Evolutionary conservation across 1,140 invertebrate species (phyloP).

Genomic region (Watersipora subatra): DNA sequence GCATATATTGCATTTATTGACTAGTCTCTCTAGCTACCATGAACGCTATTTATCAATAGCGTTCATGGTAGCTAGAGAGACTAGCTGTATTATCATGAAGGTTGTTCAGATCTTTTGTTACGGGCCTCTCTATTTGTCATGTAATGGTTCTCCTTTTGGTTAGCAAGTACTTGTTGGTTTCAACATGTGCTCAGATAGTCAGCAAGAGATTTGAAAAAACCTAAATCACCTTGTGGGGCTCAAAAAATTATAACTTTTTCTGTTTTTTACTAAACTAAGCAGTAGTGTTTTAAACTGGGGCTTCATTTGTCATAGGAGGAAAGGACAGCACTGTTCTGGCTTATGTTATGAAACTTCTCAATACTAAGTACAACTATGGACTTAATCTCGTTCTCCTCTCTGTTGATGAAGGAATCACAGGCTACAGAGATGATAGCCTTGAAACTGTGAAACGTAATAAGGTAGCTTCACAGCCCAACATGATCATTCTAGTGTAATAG

Average conservation of each 20-base stretch:
- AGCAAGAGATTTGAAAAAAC: background rate
- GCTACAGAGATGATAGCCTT: conserved; percentile 93
- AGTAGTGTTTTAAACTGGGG: background rate
- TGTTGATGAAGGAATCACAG: conserved; percentile 96
- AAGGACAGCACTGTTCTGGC: conserved; percentile 88
- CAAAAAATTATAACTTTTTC: background rate
- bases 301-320: conserved; percentile 3
- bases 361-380: conserved; percentile 80
- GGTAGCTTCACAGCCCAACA: no score
- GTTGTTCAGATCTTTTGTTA: no score
- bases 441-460: conserved; percentile 86
- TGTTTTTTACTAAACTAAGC: background rate
- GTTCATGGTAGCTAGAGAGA: background rate
- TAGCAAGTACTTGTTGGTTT: no score
- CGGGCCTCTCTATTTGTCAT: no score
- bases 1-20: background rate
- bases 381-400: conserved; percentile 82
- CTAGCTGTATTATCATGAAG: background rate
- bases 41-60: background rate
- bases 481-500: background rate
- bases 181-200: no score
- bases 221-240: background rate
- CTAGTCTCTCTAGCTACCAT: background rate
- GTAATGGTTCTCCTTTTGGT: no score
- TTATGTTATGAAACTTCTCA: conserved; percentile 74